Conservation (phyloP, 1,140 invertebrate genomes). For the Tetramorium simillimum region DNA sequence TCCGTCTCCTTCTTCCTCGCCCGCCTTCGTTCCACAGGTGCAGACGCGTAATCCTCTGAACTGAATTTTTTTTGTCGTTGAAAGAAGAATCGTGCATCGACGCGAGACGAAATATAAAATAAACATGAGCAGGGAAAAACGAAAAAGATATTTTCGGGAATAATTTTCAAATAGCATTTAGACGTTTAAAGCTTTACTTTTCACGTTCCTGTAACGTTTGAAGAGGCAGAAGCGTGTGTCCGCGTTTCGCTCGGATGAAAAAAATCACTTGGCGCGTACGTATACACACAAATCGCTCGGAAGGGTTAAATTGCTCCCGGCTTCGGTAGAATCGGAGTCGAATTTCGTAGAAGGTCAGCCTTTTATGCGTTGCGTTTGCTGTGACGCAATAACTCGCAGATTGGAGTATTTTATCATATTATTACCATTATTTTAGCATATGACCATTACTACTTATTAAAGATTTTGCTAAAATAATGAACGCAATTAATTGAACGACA, state of each 20-base stretch:
- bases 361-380: not conserved
- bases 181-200: not conserved
- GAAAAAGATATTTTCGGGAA: not conserved
- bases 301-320: not conserved
- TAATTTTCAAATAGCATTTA: not conserved
- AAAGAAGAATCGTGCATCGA: not conserved
- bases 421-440: not conserved
- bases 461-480: not conserved
- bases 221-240: not conserved
- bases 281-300: not conserved
- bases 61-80: not conserved
- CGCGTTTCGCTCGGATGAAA: not conserved
- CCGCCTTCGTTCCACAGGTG: not conserved
- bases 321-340: not conserved
- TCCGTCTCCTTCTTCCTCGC: not conserved
- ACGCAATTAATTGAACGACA: too few relatives aligned
- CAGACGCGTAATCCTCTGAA: slow-evolving; percentile 9
- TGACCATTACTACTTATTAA: not conserved
- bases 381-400: slow-evolving; percentile 32
- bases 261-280: not conserved
- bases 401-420: not conserved
- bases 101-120: not conserved
- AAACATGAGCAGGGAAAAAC: not conserved
- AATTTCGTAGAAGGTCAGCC: slow-evolving; percentile 39
- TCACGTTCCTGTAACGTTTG: not conserved